These are phyloP conservation scores for Neolamprologus kungweensis DNA, from an alignment of 2,113 vertebrate genomes.

Conservation along the genomic window DNA sequence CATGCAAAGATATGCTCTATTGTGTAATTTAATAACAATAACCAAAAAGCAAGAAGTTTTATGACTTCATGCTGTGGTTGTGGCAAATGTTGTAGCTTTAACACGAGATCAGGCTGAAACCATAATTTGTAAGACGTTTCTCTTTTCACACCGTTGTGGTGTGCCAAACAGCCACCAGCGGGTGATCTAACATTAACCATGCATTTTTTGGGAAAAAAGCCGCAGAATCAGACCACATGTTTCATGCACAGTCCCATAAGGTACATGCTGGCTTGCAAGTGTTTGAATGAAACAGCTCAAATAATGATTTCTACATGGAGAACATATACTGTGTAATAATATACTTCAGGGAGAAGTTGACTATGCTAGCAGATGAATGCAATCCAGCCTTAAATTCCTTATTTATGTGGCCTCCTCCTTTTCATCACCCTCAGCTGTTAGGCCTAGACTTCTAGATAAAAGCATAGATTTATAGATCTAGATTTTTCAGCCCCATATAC, in stretches of 20 bases:
- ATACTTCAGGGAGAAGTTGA: background rate
- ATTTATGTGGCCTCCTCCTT: background rate
- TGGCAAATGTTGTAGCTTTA: slow-evolving; percentile 3
- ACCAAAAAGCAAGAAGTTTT: background rate
- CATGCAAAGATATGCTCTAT: background rate
- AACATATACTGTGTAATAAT: background rate
- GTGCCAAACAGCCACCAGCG: slow-evolving; percentile 38
- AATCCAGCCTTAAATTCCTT: background rate
- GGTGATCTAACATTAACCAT: slow-evolving; percentile 32
- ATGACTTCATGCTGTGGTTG: slow-evolving; percentile 32
- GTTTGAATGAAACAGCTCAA: slow-evolving; percentile 6
- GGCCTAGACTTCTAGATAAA: background rate
- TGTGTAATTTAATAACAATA: background rate
- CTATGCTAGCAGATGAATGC: background rate
- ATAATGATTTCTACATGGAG: background rate
- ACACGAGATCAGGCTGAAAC: slow-evolving; percentile 19
- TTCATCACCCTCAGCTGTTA: background rate
- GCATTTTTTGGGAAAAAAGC: slow-evolving; percentile 30
- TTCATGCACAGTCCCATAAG: slow-evolving; percentile 7
- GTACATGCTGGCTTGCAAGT: slow-evolving; percentile 8
- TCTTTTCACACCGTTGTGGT: slow-evolving; percentile 48
- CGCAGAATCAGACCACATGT: slow-evolving; percentile 49
- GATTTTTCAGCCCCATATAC: background rate
- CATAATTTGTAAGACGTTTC: slow-evolving; percentile 37
- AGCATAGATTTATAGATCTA: background rate